Evolutionary conservation across 2,888 invertebrate genomes (phyloP), one percentile per base, ranked within the genome.

Genomic region (Sturmia bella): DNA sequence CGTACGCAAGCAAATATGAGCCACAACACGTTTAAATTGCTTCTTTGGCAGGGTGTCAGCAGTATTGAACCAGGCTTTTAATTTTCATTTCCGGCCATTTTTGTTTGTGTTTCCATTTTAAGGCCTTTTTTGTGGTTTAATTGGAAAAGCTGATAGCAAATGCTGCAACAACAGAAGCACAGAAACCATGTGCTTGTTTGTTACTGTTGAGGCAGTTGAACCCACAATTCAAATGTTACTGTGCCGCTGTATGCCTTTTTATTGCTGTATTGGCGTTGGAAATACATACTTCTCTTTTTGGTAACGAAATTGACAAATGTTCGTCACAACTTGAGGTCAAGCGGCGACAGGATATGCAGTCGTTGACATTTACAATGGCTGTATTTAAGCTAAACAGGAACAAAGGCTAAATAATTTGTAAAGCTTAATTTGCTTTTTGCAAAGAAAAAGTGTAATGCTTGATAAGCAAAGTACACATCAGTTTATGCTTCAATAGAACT

Each of bases 21-120:
- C 17, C 24, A 9, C n/a, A 21, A 54, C 39, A 68, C 52, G 45
- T 37, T 54, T 54, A 15, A 17, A 37, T 27, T 7, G 50, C 17
- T 61, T 68, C 45, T 45, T 37, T 56, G 43, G 41, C 12, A 2
- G 50, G 19, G 59, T 64, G 69, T 69, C 27, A 37, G 19, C 48
- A 66, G 32, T n/a, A n/a, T 5, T 63, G 41, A 68, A 56, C 54
- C 64, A 56, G 63, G 73, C 81, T 81, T 73, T 81, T 69, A 77
- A 64, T 73, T 56, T 73, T 73, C 43, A 73, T 77, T 81, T 81
- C 76, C 81, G 72, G 70, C 73, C 68, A 81, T 52, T 73, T 68
- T 17, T 68, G 37, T 73, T 81, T 68, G 61, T 52, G 61, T 73
- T 73, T 43, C 24, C 56, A 73, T 37, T 69, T 57, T 48, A n/a